Base-by-base conservation (phyloP, 2,888 invertebrate genomes). In the Rosalia funebris region DNA sequence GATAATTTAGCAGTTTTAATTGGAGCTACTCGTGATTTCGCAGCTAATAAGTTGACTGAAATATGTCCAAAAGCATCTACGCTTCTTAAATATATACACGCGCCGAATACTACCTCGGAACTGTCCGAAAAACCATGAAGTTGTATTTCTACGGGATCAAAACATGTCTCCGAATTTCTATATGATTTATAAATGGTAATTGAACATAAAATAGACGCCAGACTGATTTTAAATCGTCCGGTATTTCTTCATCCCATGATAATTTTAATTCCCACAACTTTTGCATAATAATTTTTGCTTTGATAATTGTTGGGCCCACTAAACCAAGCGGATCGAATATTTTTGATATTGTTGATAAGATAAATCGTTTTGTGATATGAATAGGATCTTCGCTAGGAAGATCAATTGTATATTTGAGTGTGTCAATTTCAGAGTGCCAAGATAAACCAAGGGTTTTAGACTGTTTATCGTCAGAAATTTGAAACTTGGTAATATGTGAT, bases 41-140 rank as follows among this genome's bases (percentile, higher is more conserved):
- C 53, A 15, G 60, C 57, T 9, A 72, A 9, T 20, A 70, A 15
- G 0, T 44, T 36, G 11, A 39, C 17, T 5, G 20, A 12, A 36
- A 39, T 7, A 10, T 57, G 20, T 16, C 36, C 57, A 3, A 59
- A n/a, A 0, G 11, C 25, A 34, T 58, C 50, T 3, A 42, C 44
- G 0, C 42, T 31, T 11, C 62, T 39, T 1, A 70, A 9, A 59
- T 71, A 73, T 1, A 71, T 57, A 7, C 60, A 65, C 1, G 73
- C 70, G 1, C 67, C 69, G 19, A 68, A 70, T 3, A 72, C 73
- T 19, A 17, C 47, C 16, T 57, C 53, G 1, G 68, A 69, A 0
- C 72, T 69, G 57, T 74, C 72, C 1, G 60, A 65, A 63, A 71
- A 75, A 2, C 70, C 71, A 50, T 70, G 69, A 12, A 75, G 19